Evolutionary conservation across 2,888 invertebrate genomes (phyloP).

Genomic region (Darwinula stevensoni): DNA sequence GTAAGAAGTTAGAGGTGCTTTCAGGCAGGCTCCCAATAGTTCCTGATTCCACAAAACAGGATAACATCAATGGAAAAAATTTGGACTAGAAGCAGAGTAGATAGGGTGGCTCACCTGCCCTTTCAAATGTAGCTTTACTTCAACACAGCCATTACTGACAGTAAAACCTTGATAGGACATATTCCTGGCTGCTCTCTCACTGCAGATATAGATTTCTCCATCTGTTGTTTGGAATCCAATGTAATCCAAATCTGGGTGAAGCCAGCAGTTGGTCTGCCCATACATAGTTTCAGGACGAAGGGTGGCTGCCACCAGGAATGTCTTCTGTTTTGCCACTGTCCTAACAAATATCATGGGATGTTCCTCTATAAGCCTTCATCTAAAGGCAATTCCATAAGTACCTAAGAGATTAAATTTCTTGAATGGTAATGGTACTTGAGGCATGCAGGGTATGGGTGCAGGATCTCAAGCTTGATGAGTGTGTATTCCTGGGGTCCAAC

Average conservation of each 20-base stretch:
- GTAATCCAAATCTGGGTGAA: constrained; percentile 79
- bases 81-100: no score
- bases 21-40: constrained; percentile 50
- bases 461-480: constrained; percentile 63
- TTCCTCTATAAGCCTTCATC: no score
- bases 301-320: constrained; percentile 85
- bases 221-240: constrained; percentile 30
- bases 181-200: constrained; percentile 62
- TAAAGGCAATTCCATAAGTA: no score
- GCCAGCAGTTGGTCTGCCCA: constrained; percentile 97
- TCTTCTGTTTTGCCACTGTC: constrained; percentile 21
- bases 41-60: constrained; percentile 23
- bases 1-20: constrained; percentile 57
- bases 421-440: no score
- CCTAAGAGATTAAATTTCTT: no score
- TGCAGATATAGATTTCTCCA: constrained; percentile 56
- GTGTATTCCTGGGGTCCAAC: constrained; percentile 97
- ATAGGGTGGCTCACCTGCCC: no score
- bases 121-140: no score
- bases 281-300: constrained; percentile 99
- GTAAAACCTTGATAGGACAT: constrained; percentile 83
- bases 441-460: constrained; percentile 45
- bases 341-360: no score
- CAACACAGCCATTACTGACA: neutral
- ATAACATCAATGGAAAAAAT: neutral